These are phyloP conservation scores for Octonoba sinensis DNA, from an alignment of 2,888 invertebrate species.

Conservation along the genomic window DNA sequence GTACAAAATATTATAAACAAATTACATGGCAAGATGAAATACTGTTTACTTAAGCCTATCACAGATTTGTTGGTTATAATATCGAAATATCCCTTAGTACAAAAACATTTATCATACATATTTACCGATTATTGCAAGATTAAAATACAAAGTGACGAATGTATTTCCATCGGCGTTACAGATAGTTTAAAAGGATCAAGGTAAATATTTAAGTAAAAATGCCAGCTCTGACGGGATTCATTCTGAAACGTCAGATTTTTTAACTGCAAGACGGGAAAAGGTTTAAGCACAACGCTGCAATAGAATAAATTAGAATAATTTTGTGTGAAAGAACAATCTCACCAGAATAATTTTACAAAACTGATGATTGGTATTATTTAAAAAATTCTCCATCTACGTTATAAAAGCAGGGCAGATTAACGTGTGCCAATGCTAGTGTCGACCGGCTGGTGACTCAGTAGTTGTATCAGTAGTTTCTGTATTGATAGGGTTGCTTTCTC, in stretches of 20 bases:
- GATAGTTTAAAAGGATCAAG: background rate
- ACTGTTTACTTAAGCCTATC: conserved; percentile 55
- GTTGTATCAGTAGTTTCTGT: conserved; percentile 36
- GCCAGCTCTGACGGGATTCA: conserved; percentile 55
- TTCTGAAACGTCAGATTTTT: conserved; percentile 61
- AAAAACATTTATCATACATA: too few species aligned
- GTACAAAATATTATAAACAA: background rate
- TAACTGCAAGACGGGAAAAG: conserved; percentile 40
- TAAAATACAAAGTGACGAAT: too few species aligned
- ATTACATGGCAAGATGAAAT: conserved; percentile 25
- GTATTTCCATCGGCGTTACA: too few species aligned
- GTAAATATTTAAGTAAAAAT: conserved; percentile 14
- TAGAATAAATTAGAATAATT: background rate
- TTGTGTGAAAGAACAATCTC: conserved; percentile 1
- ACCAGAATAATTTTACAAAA: conserved; percentile 37
- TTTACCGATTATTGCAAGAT: too few species aligned
- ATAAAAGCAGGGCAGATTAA: conserved; percentile 47
- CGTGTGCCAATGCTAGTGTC: conserved; percentile 55
- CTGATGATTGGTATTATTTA: conserved; percentile 35
- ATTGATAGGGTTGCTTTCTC: conserved; percentile 29
- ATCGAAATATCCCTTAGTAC: too few species aligned
- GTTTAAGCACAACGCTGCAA: background rate
- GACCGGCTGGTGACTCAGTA: conserved; percentile 64
- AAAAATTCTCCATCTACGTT: conserved; percentile 54
- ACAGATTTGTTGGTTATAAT: too few species aligned